These are phyloP conservation scores for Ornithorhynchus anatinus DNA, from an alignment of 2,113 vertebrate genomes.

Conservation along the genomic window DNA sequence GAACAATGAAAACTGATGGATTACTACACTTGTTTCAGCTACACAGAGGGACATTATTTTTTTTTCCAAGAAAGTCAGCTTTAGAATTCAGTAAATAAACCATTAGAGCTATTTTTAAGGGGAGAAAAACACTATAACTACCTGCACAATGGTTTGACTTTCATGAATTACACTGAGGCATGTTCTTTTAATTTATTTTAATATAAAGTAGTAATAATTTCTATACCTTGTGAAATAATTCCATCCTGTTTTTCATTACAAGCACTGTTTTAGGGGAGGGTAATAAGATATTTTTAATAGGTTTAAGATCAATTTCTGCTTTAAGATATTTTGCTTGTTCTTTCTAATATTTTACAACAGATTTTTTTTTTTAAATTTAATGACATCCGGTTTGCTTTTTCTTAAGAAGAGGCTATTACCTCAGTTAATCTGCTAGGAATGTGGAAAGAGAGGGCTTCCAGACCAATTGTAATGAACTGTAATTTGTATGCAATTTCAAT, in stretches of 20 bases:
- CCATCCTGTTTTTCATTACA: background rate
- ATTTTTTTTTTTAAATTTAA: background rate
- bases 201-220: background rate
- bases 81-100: too few relatives aligned
- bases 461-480: background rate
- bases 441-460: background rate
- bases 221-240: background rate
- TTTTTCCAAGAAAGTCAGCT: too few relatives aligned
- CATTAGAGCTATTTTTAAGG: too few relatives aligned
- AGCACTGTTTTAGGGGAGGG: background rate
- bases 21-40: too few relatives aligned
- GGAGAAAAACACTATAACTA: too few relatives aligned
- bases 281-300: background rate
- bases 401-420: background rate
- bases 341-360: constrained; percentile 1
- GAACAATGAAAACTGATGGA: too few relatives aligned
- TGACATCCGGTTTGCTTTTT: background rate
- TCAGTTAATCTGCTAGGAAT: background rate
- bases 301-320: constrained; percentile 6
- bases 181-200: background rate
- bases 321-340: background rate
- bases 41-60: too few relatives aligned
- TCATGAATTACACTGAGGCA: background rate
- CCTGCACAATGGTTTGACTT: background rate
- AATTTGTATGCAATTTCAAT: background rate